These are phyloP conservation scores for Styela plicata DNA, from an alignment of 23 tunicate genomes.

Conservation along the genomic window DNA sequence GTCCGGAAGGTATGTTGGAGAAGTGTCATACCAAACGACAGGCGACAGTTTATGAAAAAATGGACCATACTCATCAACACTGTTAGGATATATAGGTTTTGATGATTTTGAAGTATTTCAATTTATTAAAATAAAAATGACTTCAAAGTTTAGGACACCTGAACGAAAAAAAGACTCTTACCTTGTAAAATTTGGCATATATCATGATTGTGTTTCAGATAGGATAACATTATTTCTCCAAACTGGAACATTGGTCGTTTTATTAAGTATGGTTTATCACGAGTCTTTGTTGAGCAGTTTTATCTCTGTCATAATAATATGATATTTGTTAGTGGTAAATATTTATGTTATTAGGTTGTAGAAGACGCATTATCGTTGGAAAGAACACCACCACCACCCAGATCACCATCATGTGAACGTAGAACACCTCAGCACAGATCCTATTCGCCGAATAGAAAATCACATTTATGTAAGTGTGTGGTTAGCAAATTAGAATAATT, in stretches of 20 bases:
- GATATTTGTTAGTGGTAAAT: too few relatives aligned
- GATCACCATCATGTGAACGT: slow-evolving; percentile 46
- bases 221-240: not conserved
- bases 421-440: not conserved
- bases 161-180: too few relatives aligned
- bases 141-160: not conserved
- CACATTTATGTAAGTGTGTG: slow-evolving; percentile 9
- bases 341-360: slow-evolving; percentile 46
- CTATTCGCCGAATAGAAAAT: not conserved
- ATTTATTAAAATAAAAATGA: not conserved
- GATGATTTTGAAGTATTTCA: too few relatives aligned
- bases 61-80: too few relatives aligned
- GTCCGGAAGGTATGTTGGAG: slow-evolving; percentile 89
- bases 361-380: slow-evolving; percentile 52
- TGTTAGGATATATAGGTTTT: not conserved
- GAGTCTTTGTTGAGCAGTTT: too few relatives aligned
- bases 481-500: too few relatives aligned
- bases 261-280: too few relatives aligned
- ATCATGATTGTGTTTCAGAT: not conserved
- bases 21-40: too few relatives aligned
- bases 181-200: not conserved
- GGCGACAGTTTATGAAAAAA: too few relatives aligned
- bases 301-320: too few relatives aligned
- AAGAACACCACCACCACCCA: slow-evolving; percentile 75
- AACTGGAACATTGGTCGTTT: not conserved